These are phyloP conservation scores for Rhodophaea formosa DNA, from an alignment of 2,888 invertebrate genomes.

Conservation along the genomic window DNA sequence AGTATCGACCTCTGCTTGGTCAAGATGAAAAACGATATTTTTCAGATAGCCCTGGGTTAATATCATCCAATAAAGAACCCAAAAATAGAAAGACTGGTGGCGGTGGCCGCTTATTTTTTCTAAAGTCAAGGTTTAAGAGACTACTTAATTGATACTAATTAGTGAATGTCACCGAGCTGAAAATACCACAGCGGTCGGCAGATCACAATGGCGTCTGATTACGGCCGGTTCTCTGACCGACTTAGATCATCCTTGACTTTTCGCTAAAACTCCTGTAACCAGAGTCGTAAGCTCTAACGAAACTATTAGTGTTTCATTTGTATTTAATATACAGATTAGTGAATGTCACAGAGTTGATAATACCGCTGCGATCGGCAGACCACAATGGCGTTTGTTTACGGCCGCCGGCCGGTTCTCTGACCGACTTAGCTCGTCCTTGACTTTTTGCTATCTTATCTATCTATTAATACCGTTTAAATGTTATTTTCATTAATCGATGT, in stretches of 20 bases:
- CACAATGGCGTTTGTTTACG: not conserved
- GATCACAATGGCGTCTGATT: not conserved
- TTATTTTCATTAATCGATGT: conserved; percentile 1
- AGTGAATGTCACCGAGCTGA: not conserved
- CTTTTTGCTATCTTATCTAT: conserved; percentile 1
- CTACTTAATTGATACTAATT: not conserved
- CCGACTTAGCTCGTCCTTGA: conserved; percentile 8
- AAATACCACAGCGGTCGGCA: not conserved
- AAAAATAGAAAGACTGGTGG: too few species aligned
- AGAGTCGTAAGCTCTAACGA: too few species aligned
- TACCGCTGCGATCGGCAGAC: not conserved
- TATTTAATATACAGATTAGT: not conserved
- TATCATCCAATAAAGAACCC: not conserved
- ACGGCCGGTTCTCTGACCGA: conserved; percentile 8
- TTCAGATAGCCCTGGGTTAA: too few species aligned
- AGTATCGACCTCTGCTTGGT: too few species aligned
- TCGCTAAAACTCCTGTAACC: too few species aligned
- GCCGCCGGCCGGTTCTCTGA: conserved; percentile 8
- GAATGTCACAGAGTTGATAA: conserved; percentile 2
- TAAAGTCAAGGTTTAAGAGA: too few species aligned
- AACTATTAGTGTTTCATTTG: too few species aligned
- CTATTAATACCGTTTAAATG: not conserved
- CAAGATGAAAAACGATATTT: too few species aligned
- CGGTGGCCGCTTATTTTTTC: too few species aligned
- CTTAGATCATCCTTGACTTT: conserved; percentile 5